phyloP scores from a whole-genome alignment of 2,797 vertebrate species.

The Chaenodraco wilsoni region DNA sequence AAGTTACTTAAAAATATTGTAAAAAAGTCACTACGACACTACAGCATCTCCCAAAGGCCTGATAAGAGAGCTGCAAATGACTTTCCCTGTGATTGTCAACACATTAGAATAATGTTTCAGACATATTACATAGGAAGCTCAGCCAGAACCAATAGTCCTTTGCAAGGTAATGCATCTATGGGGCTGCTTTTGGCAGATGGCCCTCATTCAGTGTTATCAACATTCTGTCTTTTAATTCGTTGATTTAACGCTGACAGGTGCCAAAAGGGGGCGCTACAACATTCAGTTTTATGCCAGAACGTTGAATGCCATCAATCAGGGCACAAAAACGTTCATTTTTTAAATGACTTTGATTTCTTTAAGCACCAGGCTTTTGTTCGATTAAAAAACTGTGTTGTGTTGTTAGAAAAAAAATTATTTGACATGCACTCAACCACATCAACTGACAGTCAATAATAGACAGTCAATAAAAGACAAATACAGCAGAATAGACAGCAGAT shows the following conservation, averaged over 20 bases:
- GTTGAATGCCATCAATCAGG: constrained; percentile 26
- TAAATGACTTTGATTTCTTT: constrained; percentile 15
- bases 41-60: constrained; percentile 14
- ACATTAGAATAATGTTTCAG: constrained; percentile 13
- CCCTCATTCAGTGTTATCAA: neutral
- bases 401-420: constrained; percentile 8
- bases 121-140: constrained; percentile 10
- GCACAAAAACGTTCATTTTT: constrained; percentile 30
- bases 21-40: neutral
- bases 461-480: constrained; percentile 42
- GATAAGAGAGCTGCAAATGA: constrained; percentile 8
- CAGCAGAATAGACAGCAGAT: constrained; percentile 33
- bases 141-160: constrained; percentile 7
- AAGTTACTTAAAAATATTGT: too few relatives aligned
- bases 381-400: constrained; percentile 38
- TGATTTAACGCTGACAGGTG: neutral
- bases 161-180: constrained; percentile 13
- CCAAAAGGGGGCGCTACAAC: constrained; percentile 16
- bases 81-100: constrained; percentile 4
- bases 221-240: neutral
- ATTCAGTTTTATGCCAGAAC: constrained; percentile 26
- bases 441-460: constrained; percentile 33
- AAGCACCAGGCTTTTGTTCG: constrained; percentile 32
- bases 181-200: constrained; percentile 8
- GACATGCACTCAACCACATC: constrained; percentile 20